A percentile compares a stretch with the other conserved stretches of the same genome.
Evolutionary conservation across 2,888 invertebrate genomes (phyloP).

Genomic region (Chloroclystis v-ata): DNA sequence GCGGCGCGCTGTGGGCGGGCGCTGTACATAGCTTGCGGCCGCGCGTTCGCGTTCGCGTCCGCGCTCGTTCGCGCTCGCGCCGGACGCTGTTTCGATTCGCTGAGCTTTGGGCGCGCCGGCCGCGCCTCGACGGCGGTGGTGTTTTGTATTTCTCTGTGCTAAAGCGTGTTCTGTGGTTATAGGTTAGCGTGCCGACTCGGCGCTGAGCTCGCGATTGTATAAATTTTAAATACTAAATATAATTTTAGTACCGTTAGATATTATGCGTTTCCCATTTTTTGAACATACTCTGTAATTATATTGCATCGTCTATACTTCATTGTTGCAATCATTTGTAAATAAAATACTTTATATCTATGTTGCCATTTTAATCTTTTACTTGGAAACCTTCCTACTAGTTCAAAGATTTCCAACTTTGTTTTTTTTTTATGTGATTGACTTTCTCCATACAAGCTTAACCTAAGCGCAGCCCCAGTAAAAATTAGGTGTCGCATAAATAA

Average conservation of each 20-base stretch:
- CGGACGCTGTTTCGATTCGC: constrained; percentile 48
- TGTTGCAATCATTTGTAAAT: constrained; percentile 81
- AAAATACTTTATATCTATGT: constrained; percentile 75
- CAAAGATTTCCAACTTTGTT: too few species aligned
- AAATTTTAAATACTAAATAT: constrained; percentile 59
- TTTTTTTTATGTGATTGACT: too few species aligned
- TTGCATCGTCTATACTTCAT: constrained; percentile 77
- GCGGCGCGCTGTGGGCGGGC: neutral
- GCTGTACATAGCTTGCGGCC: too few species aligned
- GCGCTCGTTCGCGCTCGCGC: constrained; percentile 30
- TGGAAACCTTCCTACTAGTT: constrained; percentile 1
- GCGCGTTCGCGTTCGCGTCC: constrained; percentile 12
- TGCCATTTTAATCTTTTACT: constrained; percentile 23
- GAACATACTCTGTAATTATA: constrained; percentile 77
- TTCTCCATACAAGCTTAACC: too few species aligned
- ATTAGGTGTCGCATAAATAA: neutral
- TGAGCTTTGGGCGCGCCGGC: constrained; percentile 44
- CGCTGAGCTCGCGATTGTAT: constrained; percentile 54
- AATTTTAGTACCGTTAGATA: constrained; percentile 77
- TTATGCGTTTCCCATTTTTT: constrained; percentile 75
- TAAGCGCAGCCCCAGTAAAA: too few species aligned
- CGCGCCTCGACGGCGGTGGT: constrained; percentile 5
- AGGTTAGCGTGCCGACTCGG: constrained; percentile 31
- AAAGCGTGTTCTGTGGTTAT: constrained; percentile 24
- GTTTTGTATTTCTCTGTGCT: constrained; percentile 18